Evolutionary conservation across 2,797 vertebrate species (phyloP), one percentile per base, ranked within the genome.

Genomic region (Gallirallus australis): DNA sequence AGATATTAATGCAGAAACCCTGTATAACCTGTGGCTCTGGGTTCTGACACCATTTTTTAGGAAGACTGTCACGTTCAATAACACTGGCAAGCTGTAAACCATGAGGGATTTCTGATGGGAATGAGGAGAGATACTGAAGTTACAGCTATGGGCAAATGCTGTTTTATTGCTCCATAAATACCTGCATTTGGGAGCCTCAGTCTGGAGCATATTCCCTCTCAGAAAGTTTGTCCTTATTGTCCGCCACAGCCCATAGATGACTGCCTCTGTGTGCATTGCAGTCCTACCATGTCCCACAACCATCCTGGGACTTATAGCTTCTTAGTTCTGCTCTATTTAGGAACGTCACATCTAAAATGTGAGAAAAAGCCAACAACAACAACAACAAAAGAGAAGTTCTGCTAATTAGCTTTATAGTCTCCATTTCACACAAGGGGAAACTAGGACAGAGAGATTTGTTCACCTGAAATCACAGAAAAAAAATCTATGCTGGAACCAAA

Each of bases 331-430:
- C 61, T 89, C 70, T 84, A 8, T 82, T 90, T 84, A 28, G 56
- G 52, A 92, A 18, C 35, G 84, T 52, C 12, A n/a, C 20, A 18
- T 8, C 28, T 80, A 56, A 76, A 82, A 37, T 16, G 70, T 6
- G 10, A 92, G 88, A 95, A 94, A 96, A 97, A 75, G 60, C 4
- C 65, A 86, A 71, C n/a, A 91, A 45, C 20, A 53, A 30, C 20
- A 57, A 31, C 15, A 80, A 60, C 4, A 82, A 77, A 79, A 86
- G 16, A 66, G 14, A 60, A 83, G 15, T 83, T 72, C 54, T 60
- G 30, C 28, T 93, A 59, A 47, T 81, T 88, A 88, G 4, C 30
- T 42, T 61, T 75, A 28, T n/a, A 53, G 52, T 68, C 35, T 47
- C 37, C n/a, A 65, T 79, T 81, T 91, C 47, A 81, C 27, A 3